Base-by-base conservation (phyloP, 2,113 vertebrate genomes). In the Mastomys natalensis region DNA sequence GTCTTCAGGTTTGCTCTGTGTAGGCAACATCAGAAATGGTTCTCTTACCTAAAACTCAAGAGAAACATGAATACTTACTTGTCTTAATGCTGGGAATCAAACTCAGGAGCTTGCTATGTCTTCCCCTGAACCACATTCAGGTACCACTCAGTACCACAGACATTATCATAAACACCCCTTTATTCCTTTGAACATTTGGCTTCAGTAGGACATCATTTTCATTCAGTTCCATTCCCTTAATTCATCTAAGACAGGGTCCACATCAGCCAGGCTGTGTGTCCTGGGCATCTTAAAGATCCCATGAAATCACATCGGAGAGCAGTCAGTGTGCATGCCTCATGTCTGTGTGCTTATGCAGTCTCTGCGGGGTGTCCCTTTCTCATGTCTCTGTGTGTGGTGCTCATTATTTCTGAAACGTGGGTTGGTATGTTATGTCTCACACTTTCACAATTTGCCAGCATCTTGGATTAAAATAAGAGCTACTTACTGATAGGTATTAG, bases 11-110 rank as follows among this genome's bases (percentile, higher is more conserved):
- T 34, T 26, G 6, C 8, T 81, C 19, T 90, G 26, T 1, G 31
- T 48, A 40, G 4, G n/a, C 16, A 74, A 26, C 62, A 48, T 87
- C 37, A 55, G 58, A 84, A 81, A 37, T 4, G 2, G 29, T 60
- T 77, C 11, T 70, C 76, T 73, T 89, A 68, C 76, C 53, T 80
- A 68, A 76, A 85, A 58, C 85, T 93, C 34, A 95, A 90, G 53
- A 53, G 4, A 72, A 91, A 72, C 12, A 8, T 22, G 34, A 37
- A 19, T 15, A 62, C 62, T 64, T 10, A 26, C 66, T 77, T 66
- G 40, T 72, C 34, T 26, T n/a, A 8, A 48, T 70, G 51, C 85
- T 55, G 8, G 66, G n/a, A 11, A 12, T 58, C 15, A 62, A 53
- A 53, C 34, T 24, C 12, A 66, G 89, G 76, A 26, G 34, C 62